Evolutionary conservation across 2,888 invertebrate genomes (phyloP).

Genomic region (Geophilus truncorum): DNA sequence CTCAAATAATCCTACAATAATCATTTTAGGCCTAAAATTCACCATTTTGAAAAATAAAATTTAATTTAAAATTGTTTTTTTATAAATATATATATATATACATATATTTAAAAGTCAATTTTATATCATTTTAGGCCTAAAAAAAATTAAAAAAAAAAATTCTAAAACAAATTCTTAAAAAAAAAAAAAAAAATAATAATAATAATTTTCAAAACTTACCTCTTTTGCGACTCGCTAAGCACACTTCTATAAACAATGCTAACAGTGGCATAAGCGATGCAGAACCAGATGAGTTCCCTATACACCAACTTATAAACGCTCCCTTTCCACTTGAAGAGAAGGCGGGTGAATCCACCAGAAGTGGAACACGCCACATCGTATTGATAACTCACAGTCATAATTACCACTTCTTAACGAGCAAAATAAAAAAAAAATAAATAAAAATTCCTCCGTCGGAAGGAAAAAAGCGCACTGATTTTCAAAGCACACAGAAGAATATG

Average conservation of each 20-base stretch:
- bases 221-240: constrained; percentile 52
- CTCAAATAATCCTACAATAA: not conserved
- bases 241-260: constrained; percentile 55
- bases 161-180: not conserved
- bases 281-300: constrained; percentile 54
- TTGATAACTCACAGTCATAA: constrained; percentile 58
- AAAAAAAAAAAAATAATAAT: not conserved
- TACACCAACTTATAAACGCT: constrained; percentile 58
- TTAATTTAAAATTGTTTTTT: not conserved
- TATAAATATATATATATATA: no score
- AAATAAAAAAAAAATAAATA: not conserved
- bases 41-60: not conserved
- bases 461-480: not conserved
- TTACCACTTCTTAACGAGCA: not conserved
- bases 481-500: not conserved
- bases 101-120: no score
- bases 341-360: constrained; percentile 56
- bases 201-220: constrained; percentile 50
- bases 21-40: not conserved
- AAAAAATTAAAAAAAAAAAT: not conserved
- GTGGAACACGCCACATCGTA: constrained; percentile 58
- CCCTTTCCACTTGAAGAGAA: constrained; percentile 57
- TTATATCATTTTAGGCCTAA: not conserved
- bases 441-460: not conserved
- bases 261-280: constrained; percentile 52